Percentiles rank a stretch among this genome's conserved stretches.
Evolutionary conservation across 92 coral and sea anemone genomes (phyloP).

Genomic region (Bergia puertoricense): DNA sequence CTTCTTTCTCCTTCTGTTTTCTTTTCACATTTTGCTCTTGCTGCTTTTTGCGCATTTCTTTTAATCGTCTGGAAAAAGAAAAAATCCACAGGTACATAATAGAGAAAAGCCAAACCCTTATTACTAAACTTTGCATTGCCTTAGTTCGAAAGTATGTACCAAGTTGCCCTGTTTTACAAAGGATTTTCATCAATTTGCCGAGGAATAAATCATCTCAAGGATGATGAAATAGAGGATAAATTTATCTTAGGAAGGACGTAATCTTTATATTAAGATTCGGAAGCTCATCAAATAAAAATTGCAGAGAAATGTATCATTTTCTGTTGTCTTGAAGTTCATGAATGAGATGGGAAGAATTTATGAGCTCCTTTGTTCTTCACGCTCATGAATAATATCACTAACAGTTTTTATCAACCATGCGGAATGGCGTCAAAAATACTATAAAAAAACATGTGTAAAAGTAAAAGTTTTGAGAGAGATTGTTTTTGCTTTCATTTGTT

Average conservation of each 20-base stretch:
- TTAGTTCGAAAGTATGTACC: background rate
- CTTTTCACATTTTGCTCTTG: slow-evolving; percentile 92
- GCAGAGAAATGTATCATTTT: no score
- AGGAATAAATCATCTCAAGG: background rate
- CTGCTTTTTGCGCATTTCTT: slow-evolving; percentile 77
- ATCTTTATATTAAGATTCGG: background rate
- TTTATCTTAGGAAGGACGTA: background rate
- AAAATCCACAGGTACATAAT: background rate
- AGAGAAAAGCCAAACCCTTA: background rate
- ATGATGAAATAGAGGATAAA: background rate
- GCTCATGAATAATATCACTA: no score
- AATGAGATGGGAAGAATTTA: no score
- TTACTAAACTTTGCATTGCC: background rate
- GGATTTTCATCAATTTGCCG: background rate
- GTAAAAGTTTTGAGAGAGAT: no score
- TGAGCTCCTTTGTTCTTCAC: no score
- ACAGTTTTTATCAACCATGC: no score
- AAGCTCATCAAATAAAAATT: no score
- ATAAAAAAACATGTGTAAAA: no score
- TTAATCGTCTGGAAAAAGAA: slow-evolving; percentile 69
- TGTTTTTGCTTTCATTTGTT: no score
- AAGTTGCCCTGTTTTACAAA: background rate
- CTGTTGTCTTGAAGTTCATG: no score
- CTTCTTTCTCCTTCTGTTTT: slow-evolving; percentile 81
- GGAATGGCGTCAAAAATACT: no score